Base-by-base conservation (phyloP, 2,888 invertebrate genomes). In the Carcina quercana region DNA sequence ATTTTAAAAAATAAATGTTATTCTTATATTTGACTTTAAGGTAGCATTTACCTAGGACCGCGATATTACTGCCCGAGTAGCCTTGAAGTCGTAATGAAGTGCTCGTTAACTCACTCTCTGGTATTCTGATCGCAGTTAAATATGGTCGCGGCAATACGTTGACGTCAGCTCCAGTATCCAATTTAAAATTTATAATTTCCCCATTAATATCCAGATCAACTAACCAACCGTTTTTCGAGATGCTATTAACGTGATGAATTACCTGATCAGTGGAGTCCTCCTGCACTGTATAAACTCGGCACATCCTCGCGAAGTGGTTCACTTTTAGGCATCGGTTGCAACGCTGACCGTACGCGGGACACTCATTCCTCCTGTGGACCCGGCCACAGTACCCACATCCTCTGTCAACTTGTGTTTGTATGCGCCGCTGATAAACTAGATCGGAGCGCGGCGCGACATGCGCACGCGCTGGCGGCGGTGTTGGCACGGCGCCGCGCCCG, bases 151-250 rank as follows among this genome's bases (percentile, higher is more conserved):
- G 43, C 17, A 47, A 34, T 1, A 47, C 36, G 27, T 50, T 47
- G 1, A 40, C 46, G 20, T 47, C 46, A 2, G 45, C 46, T 17
- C 45, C 43, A 21, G 47, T 43, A 22, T 46, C 43, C 19, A 48
- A 15, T 37, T 47, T 47, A 34, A 47, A 50, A 10, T 17, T 15
- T 3, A 46, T 37, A 15, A 13, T n/a, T 12, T 11, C 11, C 15
- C 30, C 24, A 20, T 39, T 41, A 15, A 49, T 40, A 3, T 35
- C 17, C 26, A 45, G 30, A 4, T 31, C 27, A 1, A 37, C 34
- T 1, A 30, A 34, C 42, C 42, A 49, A 13, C 42, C 38, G 26
- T 17, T 28, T 21, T 6, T 14, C 3, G 13, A 15, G 20, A 19
- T 14, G 29, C 13, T 27, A 24, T 19, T 15, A 30, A 27, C 22